These are phyloP conservation scores for Melipona quadrifasciata DNA, from an alignment of 1,140 invertebrate genomes.

Conservation along the genomic window DNA sequence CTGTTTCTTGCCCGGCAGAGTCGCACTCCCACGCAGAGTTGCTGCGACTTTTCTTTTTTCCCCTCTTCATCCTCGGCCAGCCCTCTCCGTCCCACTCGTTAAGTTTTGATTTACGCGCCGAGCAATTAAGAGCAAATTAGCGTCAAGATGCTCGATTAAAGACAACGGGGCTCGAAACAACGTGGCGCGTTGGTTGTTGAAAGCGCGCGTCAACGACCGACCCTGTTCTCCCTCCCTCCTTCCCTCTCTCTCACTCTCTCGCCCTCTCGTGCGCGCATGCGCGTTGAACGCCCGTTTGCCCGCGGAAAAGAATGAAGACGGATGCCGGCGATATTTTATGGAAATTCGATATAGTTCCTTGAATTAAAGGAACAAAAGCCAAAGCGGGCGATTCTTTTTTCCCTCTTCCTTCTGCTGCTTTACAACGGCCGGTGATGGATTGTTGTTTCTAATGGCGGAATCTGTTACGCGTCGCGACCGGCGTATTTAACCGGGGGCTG, in stretches of 20 bases:
- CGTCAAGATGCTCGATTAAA: conserved; percentile 30
- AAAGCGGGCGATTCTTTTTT: neutral
- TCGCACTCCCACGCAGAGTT: neutral
- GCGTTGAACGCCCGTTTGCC: neutral
- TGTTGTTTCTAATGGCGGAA: conserved; percentile 33
- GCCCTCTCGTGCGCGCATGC: too few relatives aligned
- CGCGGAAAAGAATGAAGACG: conserved; percentile 36
- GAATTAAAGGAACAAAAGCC: conserved; percentile 33
- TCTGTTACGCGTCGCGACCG: conserved; percentile 25
- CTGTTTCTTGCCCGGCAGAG: neutral
- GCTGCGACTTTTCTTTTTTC: neutral
- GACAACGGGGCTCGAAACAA: conserved; percentile 16
- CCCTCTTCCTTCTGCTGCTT: neutral
- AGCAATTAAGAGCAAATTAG: conserved; percentile 34
- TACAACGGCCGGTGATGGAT: conserved; percentile 10
- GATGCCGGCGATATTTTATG: conserved; percentile 43
- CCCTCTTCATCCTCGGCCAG: neutral
- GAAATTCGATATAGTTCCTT: conserved; percentile 49
- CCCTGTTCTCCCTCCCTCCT: neutral
- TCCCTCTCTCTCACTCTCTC: too few relatives aligned
- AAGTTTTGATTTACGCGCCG: conserved; percentile 18
- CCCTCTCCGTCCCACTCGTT: neutral
- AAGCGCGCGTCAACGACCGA: neutral
- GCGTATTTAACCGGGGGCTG: conserved; percentile 18
- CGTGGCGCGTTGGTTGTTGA: neutral